phyloP scores from a whole-genome alignment of 2,797 vertebrate species.

The Saxicola maurus region DNA sequence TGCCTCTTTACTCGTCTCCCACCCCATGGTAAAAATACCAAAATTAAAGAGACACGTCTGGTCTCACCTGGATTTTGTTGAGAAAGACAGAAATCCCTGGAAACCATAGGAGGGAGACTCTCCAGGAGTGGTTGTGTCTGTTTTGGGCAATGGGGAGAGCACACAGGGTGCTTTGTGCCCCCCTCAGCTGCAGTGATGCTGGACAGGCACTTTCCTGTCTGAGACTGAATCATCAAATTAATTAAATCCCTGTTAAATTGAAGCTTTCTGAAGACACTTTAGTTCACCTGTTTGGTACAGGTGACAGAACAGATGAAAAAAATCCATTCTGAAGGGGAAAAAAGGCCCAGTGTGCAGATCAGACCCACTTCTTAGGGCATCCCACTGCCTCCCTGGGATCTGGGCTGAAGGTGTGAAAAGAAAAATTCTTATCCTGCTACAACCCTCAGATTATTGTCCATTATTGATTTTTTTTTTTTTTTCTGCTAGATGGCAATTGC shows the following conservation, averaged over 20 bases:
- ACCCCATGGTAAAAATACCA: not conserved
- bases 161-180: accelerated
- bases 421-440: not conserved
- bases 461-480: not conserved
- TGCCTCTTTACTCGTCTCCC: not conserved
- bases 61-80: not conserved
- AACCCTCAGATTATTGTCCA: not conserved
- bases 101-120: not conserved
- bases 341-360: not conserved
- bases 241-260: not conserved
- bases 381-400: not conserved
- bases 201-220: not conserved
- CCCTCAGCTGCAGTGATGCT: accelerated
- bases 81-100: not conserved
- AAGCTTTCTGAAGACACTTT: not conserved
- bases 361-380: not conserved
- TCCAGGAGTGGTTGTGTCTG: not conserved
- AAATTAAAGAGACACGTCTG: not conserved
- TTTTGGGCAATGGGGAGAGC: not conserved
- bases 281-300: not conserved
- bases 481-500: not conserved
- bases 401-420: not conserved
- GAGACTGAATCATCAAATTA: not conserved
- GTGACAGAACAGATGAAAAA: not conserved
- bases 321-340: not conserved